Conservation (phyloP, 1,140 invertebrate genomes). For the Pantala flavescens region DNA sequence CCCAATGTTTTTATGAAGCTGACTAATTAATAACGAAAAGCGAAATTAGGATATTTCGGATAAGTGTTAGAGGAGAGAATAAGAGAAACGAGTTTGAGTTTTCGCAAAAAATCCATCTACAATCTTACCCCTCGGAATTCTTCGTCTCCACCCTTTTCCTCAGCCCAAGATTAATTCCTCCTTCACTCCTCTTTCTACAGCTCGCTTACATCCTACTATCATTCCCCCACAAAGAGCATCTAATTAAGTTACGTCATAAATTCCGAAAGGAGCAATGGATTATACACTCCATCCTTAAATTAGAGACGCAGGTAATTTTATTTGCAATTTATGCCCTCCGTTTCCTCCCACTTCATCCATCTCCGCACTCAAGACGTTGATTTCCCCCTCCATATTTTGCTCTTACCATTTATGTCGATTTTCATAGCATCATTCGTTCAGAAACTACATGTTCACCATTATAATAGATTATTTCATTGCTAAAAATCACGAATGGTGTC, state of each 20-base stretch:
- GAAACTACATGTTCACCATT: too few species aligned
- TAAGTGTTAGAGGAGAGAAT: too few species aligned
- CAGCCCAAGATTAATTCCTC: background rate
- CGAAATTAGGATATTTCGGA: too few species aligned
- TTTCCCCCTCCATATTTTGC: too few species aligned
- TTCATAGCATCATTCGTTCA: too few species aligned
- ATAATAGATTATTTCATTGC: too few species aligned
- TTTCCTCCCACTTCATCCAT: background rate
- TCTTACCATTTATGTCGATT: too few species aligned
- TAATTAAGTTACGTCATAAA: slow-evolving; percentile 16
- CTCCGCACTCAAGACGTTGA: background rate
- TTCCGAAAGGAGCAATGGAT: background rate
- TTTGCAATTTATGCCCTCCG: slow-evolving; percentile 12
- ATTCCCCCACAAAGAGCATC: background rate
- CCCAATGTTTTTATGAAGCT: too few species aligned
- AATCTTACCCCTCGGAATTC: background rate
- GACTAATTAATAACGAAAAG: too few species aligned
- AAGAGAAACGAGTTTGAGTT: too few species aligned
- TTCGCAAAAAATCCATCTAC: too few species aligned
- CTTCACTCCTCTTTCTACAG: background rate
- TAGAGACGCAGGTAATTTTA: slow-evolving; percentile 14
- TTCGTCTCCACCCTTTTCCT: background rate
- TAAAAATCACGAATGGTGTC: too few species aligned
- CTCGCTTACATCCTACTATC: background rate
- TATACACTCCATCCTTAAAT: slow-evolving; percentile 3